Percentiles rank a stretch among this genome's conserved stretches.
Evolutionary conservation across 1,140 invertebrate species (phyloP).

Genomic region (Ceratitis capitata): DNA sequence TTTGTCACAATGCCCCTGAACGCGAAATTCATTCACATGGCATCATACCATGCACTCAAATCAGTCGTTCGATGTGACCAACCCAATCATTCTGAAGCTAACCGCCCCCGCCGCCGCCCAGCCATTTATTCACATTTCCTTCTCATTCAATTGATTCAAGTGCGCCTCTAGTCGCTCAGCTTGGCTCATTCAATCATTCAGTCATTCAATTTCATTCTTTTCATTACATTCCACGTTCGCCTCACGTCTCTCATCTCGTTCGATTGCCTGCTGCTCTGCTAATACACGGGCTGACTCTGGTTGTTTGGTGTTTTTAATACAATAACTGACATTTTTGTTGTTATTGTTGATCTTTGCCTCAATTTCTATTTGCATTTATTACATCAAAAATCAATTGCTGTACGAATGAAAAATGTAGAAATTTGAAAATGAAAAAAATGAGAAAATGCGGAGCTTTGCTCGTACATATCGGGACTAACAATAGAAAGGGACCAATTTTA

Average conservation of each 20-base stretch:
- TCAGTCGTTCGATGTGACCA: background rate
- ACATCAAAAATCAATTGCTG: background rate
- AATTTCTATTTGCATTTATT: slow-evolving; percentile 28
- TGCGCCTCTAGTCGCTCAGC: slow-evolving; percentile 3
- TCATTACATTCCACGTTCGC: background rate
- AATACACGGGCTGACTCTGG: background rate
- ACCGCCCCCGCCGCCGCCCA: background rate
- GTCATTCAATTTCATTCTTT: slow-evolving; percentile 31
- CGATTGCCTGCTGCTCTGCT: background rate
- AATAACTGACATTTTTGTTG: background rate
- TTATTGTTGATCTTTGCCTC: background rate
- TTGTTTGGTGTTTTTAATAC: background rate
- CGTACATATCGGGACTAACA: too few species aligned
- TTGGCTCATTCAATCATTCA: slow-evolving; percentile 25
- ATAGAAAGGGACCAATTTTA: too few species aligned
- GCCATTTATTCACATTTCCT: background rate
- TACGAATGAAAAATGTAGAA: background rate
- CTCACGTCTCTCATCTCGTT: background rate
- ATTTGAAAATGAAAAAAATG: background rate
- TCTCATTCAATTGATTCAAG: background rate
- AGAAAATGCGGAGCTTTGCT: background rate
- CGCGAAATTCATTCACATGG: background rate
- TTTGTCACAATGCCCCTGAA: slow-evolving; percentile 5
- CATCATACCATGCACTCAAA: background rate
- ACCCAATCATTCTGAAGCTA: background rate